These are phyloP conservation scores for Quadroppia sp. DNA, from an alignment of 2,888 invertebrate species.

Conservation along the genomic window DNA sequence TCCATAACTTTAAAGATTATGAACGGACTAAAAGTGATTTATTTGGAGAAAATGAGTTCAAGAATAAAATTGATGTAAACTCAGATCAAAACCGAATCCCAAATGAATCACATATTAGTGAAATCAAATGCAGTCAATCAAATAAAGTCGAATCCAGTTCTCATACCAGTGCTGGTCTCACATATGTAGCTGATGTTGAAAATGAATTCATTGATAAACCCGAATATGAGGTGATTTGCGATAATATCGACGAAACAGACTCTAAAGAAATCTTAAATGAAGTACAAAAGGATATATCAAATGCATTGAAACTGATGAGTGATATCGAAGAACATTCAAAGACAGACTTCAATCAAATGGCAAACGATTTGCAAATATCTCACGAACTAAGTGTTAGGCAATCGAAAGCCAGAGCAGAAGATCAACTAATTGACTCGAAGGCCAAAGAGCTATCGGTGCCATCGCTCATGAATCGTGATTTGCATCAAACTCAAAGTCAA, in stretches of 20 bases:
- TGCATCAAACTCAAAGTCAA: no score
- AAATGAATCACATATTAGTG: constrained; percentile 6
- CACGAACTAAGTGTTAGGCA: no score
- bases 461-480: neutral
- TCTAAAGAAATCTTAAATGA: constrained; percentile 1
- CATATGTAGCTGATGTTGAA: neutral
- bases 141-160: neutral
- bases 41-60: constrained; percentile 16
- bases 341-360: neutral
- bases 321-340: constrained; percentile 13
- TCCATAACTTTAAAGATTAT: constrained; percentile 5
- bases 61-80: neutral
- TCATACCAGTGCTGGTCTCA: neutral
- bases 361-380: no score
- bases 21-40: constrained; percentile 18
- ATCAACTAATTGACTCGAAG: no score
- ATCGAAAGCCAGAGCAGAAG: no score
- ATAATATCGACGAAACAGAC: neutral
- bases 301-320: constrained; percentile 26
- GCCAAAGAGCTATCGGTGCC: no score
- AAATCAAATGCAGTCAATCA: neutral
- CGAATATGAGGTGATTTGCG: neutral
- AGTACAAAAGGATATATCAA: constrained; percentile 2
- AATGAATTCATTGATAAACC: neutral
- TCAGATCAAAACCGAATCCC: neutral